Conservation (phyloP, 1,140 invertebrate genomes). For the Metopolophium dirhodum region DNA sequence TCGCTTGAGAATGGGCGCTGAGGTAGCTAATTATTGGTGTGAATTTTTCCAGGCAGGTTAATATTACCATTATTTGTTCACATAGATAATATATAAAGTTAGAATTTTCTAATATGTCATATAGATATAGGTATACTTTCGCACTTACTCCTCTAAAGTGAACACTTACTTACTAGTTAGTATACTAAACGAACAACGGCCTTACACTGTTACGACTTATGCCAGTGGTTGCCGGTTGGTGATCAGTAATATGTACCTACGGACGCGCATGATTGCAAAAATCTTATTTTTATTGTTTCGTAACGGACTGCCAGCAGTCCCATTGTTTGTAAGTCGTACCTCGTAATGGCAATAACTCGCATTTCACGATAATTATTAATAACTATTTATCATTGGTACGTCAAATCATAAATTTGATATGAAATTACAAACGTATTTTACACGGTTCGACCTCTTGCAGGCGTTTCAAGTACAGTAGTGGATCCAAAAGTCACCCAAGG, state of each 20-base stretch:
- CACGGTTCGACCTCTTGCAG: not conserved
- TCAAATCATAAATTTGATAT: not conserved
- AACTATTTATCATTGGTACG: not conserved
- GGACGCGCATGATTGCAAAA: not conserved
- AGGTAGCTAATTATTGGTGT: not conserved
- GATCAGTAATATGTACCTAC: not conserved
- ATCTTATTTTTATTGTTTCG: slow-evolving; percentile 12
- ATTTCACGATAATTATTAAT: slow-evolving; percentile 2
- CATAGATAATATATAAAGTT: no score
- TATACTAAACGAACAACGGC: not conserved
- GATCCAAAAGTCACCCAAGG: no score
- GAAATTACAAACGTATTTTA: not conserved
- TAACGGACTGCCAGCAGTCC: not conserved
- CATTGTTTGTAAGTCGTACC: not conserved
- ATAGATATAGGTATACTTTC: no score
- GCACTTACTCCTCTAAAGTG: not conserved
- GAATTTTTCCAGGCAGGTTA: not conserved
- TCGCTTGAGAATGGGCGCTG: no score
- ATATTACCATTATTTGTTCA: not conserved
- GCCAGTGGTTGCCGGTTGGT: not conserved
- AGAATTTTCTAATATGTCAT: no score
- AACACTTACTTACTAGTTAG: not conserved
- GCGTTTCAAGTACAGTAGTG: not conserved
- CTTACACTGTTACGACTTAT: not conserved
- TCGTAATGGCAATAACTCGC: not conserved